Conservation (phyloP, 2,888 invertebrate species). For the Carterocephalus palaemon region DNA sequence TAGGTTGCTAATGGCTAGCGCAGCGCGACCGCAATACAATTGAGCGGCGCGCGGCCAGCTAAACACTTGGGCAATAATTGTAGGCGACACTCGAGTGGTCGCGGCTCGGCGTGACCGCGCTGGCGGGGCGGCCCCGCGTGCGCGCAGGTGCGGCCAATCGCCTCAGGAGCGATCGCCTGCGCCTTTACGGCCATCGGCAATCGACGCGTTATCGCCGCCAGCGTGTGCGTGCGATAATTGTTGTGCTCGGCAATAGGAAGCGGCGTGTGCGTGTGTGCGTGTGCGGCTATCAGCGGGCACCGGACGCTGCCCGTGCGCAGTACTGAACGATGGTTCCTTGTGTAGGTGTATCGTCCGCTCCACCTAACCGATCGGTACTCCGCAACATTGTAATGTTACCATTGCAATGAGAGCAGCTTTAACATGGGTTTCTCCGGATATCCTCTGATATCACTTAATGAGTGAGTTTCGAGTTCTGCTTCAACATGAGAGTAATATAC, state of each 20-base stretch:
- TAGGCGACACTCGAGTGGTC: no score
- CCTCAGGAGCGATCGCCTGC: slow-evolving; percentile 35
- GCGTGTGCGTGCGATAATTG: slow-evolving; percentile 2
- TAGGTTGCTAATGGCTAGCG: slow-evolving; percentile 32
- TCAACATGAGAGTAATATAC: no score
- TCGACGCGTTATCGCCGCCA: slow-evolving; percentile 44
- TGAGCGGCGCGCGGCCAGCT: slow-evolving; percentile 9
- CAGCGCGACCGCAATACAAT: slow-evolving; percentile 23
- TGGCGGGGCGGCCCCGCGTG: slow-evolving; percentile 33
- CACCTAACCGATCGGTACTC: slow-evolving; percentile 40
- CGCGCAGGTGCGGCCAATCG: slow-evolving; percentile 66
- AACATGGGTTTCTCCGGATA: no score
- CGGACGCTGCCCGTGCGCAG: slow-evolving; percentile 63
- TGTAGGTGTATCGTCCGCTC: slow-evolving; percentile 66
- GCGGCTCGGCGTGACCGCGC: no score
- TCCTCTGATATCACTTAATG: no score
- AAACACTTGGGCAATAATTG: slow-evolving; percentile 22
- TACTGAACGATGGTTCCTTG: slow-evolving; percentile 44
- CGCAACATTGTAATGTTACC: neutral
- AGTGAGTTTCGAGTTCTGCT: no score
- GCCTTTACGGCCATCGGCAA: slow-evolving; percentile 47
- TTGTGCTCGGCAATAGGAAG: slow-evolving; percentile 25
- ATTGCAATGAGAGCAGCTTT: no score
- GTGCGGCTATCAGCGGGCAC: slow-evolving; percentile 58
- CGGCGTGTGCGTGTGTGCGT: slow-evolving; percentile 41